A percentile compares a stretch with the other conserved stretches of the same genome.
These are phyloP conservation scores for Forbesichthys papilliferus DNA, from an alignment of 2,113 vertebrate species.

Conservation along the genomic window DNA sequence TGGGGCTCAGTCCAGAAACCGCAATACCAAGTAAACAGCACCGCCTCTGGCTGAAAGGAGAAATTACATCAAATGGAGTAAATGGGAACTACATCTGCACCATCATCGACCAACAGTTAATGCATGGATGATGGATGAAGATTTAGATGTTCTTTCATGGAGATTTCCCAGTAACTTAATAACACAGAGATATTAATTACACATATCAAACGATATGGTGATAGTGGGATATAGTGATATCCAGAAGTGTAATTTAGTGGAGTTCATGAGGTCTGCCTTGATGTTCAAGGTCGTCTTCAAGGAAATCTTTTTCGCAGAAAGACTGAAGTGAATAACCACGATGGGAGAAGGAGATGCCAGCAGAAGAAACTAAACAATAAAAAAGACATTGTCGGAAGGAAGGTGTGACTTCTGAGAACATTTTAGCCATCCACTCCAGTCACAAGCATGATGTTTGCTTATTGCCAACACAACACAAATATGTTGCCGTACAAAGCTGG, in stretches of 20 bases:
- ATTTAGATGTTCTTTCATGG: not conserved
- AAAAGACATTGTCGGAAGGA: not conserved
- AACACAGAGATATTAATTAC: not conserved
- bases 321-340: not conserved
- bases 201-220: not conserved
- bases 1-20: slow-evolving; percentile 25
- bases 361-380: not conserved
- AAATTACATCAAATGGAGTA: not conserved
- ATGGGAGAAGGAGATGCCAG: not conserved
- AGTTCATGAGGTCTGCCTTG: not conserved
- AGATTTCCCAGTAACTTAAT: not conserved
- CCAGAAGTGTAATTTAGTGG: not conserved
- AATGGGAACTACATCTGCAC: slow-evolving; percentile 15
- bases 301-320: not conserved
- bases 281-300: not conserved
- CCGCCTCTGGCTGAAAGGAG: slow-evolving; percentile 1
- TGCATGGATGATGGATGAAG: not conserved
- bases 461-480: no score
- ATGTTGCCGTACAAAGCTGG: not conserved
- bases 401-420: not conserved
- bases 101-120: not conserved
- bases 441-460: not conserved
- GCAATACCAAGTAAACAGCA: slow-evolving; percentile 46
- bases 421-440: not conserved
- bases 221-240: not conserved